Evolutionary conservation across 2,888 invertebrate genomes (phyloP).

Genomic region (Scaptomyza parva): DNA sequence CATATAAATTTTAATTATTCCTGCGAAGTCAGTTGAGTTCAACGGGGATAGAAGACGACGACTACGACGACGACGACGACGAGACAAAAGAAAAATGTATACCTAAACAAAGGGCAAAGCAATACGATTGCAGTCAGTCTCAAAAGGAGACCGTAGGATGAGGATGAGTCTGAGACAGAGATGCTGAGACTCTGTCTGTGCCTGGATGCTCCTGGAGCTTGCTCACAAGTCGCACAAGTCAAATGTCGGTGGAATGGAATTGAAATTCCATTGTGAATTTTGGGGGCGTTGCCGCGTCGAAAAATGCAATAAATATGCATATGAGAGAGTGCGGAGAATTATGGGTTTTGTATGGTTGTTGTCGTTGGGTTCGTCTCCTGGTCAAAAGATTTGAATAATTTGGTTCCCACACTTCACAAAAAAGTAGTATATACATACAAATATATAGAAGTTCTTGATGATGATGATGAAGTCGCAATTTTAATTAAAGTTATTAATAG

Average conservation of each 20-base stretch:
- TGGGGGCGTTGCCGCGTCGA: constrained; percentile 83
- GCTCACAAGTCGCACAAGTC: constrained; percentile 26
- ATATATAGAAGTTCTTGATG: constrained; percentile 1
- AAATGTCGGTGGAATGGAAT: constrained; percentile 78
- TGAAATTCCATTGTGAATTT: constrained; percentile 83
- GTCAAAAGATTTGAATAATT: constrained; percentile 81
- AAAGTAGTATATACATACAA: too few species aligned
- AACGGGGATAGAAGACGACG: constrained; percentile 8
- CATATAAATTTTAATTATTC: constrained; percentile 81
- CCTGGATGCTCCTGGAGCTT: constrained; percentile 9
- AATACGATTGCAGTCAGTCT: constrained; percentile 70
- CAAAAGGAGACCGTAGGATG: constrained; percentile 4
- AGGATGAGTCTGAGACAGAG: constrained; percentile 21
- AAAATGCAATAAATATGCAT: constrained; percentile 84
- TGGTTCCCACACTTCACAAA: constrained; percentile 80
- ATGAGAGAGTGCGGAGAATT: constrained; percentile 75
- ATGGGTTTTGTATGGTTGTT: constrained; percentile 38
- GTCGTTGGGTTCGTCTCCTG: constrained; percentile 2
- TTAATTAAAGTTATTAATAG: constrained; percentile 83
- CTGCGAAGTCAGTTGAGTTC: constrained; percentile 44
- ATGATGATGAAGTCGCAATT: constrained; percentile 54
- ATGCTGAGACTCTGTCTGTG: not conserved
- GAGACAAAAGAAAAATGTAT: constrained; percentile 39
- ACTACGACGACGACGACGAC: not conserved
- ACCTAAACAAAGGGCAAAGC: constrained; percentile 53